phyloP scores from a whole-genome alignment of 2,888 invertebrate genomes.

The Proisotoma minuta region DNA sequence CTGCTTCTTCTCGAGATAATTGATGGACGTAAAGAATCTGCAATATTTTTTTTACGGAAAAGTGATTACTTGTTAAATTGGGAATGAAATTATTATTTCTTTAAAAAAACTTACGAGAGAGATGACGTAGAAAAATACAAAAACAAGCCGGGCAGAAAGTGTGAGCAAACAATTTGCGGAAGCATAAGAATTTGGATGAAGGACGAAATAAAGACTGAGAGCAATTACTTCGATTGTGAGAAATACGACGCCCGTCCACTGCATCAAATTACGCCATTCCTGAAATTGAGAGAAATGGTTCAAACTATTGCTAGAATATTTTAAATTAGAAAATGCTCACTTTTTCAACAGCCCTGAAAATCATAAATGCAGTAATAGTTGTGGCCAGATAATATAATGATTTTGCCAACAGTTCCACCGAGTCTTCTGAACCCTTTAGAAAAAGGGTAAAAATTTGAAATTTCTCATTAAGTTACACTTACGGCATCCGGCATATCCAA shows the following conservation, averaged over 20 bases:
- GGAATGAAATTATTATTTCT: too few relatives aligned
- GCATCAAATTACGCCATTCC: constrained; percentile 32
- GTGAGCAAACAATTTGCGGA: constrained; percentile 16
- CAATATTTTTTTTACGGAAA: neutral
- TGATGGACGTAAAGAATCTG: constrained; percentile 22
- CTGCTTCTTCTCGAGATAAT: constrained; percentile 21
- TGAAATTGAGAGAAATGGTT: neutral
- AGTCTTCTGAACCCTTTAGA: constrained; percentile 24
- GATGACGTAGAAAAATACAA: constrained; percentile 22
- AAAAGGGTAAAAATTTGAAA: too few relatives aligned
- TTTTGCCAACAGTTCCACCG: constrained; percentile 25
- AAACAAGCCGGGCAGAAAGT: constrained; percentile 15
- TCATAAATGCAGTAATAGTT: constrained; percentile 21
- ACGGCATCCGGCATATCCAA: neutral
- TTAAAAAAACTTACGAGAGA: constrained; percentile 12
- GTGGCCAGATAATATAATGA: constrained; percentile 26
- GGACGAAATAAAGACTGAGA: constrained; percentile 22
- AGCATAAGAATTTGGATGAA: constrained; percentile 21
- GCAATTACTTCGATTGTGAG: constrained; percentile 26
- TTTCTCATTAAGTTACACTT: too few relatives aligned
- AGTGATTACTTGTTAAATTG: neutral
- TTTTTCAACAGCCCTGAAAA: constrained; percentile 27
- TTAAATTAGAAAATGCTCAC: constrained; percentile 9
- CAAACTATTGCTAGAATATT: constrained; percentile 1
- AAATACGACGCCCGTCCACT: constrained; percentile 28